Base-by-base conservation (phyloP, 2,113 vertebrate genomes). In the Cercocebus atys region DNA sequence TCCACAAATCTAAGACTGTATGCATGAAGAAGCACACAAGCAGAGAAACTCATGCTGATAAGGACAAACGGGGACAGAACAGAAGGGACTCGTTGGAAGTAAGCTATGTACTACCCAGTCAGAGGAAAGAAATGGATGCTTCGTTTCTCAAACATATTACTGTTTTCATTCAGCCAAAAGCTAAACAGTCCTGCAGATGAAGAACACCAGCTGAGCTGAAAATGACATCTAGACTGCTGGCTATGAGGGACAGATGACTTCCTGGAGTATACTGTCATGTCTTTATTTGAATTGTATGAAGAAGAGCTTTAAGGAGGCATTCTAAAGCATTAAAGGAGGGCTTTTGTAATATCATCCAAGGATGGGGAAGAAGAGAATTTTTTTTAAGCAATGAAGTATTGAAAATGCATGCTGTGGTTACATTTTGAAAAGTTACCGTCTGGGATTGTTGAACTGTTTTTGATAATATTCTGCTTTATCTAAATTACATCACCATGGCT, bases 121-220 rank as follows among this genome's bases (percentile, higher is more conserved):
- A 3, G 55, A 94, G 32, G 47, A 79, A 64, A 89, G 78, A 45
- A 72, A 57, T 8, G 23, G 40, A 70, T 7, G 10, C 32, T 79
- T 89, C 66, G 8, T 93, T 93, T 82, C 66, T 84, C 55, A 82
- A 95, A 79, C 8, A 35, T n/a, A 61, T 88, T 32, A 61, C 68
- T 52, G 18, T 45, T 73, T 78, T 88, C 43, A 32, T 38, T 85
- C 50, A 88, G 27, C 30, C 23, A 68, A 64, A 40, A 40, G 55
- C 76, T 70, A n/a, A 68, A 78, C 75, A 30, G 45, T 82, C 84
- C 90, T 61, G 47, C 47, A 55, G 35, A 75, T 52, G 47, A 79
- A 61, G 90, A 85, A 95, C 35, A 22, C 78, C 20, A 73, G 73
- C 52, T 86, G 83, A 93, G 45, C 27, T 84, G 83, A 94, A 75